A percentile compares a stretch with the other conserved stretches of the same genome.
These are phyloP conservation scores for Sternotherus odoratus DNA, from an alignment of 2,797 vertebrate genomes.

Conservation along the genomic window DNA sequence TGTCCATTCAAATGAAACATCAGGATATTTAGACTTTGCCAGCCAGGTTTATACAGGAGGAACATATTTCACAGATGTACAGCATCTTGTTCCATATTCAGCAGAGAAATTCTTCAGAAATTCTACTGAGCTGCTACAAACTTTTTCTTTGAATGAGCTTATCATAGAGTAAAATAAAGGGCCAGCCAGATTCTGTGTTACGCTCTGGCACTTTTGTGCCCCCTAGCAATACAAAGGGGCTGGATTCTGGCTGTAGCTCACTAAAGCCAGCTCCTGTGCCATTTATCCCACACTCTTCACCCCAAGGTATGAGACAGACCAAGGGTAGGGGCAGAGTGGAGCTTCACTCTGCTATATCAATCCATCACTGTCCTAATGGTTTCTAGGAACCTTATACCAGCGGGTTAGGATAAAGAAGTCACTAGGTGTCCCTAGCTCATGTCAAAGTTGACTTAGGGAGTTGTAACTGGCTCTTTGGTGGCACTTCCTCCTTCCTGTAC, in stretches of 20 bases:
- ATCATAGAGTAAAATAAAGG: neutral
- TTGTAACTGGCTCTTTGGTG: neutral
- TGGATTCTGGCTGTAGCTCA: conserved; percentile 5
- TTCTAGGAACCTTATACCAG: neutral
- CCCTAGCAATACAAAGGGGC: neutral
- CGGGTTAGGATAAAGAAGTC: neutral
- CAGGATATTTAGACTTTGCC: neutral
- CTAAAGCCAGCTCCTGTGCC: neutral
- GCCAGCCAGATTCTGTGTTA: neutral
- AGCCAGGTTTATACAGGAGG: neutral
- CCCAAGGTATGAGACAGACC: neutral
- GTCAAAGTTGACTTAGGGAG: neutral
- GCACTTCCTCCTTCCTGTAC: neutral
- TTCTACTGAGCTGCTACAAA: neutral
- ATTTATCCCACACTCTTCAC: neutral
- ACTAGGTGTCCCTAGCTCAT: neutral
- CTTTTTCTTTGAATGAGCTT: neutral
- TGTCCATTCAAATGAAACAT: conserved; percentile 26
- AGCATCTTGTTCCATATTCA: neutral
- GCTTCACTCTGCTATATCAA: neutral
- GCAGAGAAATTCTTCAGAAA: neutral
- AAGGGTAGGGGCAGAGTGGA: accelerated
- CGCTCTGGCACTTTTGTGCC: neutral
- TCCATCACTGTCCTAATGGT: neutral
- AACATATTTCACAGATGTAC: neutral